phyloP scores from a whole-genome alignment of 2,113 vertebrate species.

The Dolichotis patagonum region DNA sequence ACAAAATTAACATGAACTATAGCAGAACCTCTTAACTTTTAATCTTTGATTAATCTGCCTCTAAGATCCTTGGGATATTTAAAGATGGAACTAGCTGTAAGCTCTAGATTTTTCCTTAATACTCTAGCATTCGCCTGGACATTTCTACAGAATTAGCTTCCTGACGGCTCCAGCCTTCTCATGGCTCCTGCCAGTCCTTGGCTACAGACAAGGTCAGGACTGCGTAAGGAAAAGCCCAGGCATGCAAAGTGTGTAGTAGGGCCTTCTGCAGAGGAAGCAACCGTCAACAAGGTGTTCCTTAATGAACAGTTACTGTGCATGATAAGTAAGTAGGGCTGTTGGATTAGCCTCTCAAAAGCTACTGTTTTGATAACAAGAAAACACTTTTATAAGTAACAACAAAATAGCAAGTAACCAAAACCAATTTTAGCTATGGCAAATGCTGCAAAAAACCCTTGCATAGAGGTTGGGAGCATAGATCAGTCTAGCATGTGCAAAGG shows the following conservation, averaged over 20 bases:
- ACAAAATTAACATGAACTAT: neutral
- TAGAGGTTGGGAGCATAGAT: neutral
- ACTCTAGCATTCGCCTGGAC: neutral
- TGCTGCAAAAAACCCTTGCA: slow-evolving; percentile 73
- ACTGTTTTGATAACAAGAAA: slow-evolving; percentile 77
- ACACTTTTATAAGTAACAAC: slow-evolving; percentile 55
- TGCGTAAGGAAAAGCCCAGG: neutral
- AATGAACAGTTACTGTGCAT: slow-evolving; percentile 64
- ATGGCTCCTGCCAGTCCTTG: neutral
- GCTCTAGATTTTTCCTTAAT: neutral
- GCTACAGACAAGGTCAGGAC: neutral
- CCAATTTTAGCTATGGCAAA: slow-evolving; percentile 69
- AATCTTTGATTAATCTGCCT: neutral
- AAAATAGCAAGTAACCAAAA: slow-evolving; percentile 70
- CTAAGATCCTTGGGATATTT: neutral
- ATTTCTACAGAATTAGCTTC: neutral
- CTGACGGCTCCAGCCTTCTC: neutral
- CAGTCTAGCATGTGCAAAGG: neutral
- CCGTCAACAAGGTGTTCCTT: neutral
- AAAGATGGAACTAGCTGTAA: neutral
- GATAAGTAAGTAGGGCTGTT: slow-evolving; percentile 68
- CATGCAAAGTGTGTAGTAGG: neutral
- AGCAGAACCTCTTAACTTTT: neutral
- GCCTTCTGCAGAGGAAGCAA: slow-evolving; percentile 39
- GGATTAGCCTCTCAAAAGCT: slow-evolving; percentile 76